Evolutionary conservation across 2,888 invertebrate species (phyloP).

Genomic region (Junonia oenone): DNA sequence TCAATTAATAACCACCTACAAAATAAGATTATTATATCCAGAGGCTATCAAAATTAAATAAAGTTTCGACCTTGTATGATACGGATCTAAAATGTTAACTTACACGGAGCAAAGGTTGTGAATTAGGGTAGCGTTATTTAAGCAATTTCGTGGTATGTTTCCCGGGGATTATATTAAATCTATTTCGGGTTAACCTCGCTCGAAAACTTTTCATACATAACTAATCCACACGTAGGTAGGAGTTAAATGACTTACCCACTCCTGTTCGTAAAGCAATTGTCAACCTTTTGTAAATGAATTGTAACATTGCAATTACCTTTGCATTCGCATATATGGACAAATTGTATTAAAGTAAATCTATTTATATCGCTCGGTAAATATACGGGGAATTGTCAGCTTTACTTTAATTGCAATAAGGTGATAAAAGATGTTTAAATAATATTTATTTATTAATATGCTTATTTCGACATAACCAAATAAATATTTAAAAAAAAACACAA

Average conservation of each 20-base stretch:
- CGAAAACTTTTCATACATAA: slow-evolving; percentile 2
- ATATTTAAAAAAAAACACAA: too few relatives aligned
- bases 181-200: slow-evolving; percentile 3
- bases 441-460: too few relatives aligned
- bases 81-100: neutral
- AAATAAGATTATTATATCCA: neutral
- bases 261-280: neutral
- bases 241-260: neutral
- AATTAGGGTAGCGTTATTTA: neutral
- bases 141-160: neutral
- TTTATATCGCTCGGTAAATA: too few relatives aligned
- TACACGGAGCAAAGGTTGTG: neutral
- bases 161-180: neutral
- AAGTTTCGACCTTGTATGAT: neutral
- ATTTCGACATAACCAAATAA: too few relatives aligned
- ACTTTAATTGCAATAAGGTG: too few relatives aligned
- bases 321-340: neutral
- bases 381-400: too few relatives aligned
- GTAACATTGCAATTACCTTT: neutral
- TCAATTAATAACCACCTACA: too few relatives aligned
- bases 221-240: neutral
- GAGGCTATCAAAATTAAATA: neutral
- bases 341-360: neutral
- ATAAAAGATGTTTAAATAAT: too few relatives aligned
- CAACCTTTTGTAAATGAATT: neutral